phyloP scores from a whole-genome alignment of 2,888 invertebrate genomes.

The Dusona sp. region DNA sequence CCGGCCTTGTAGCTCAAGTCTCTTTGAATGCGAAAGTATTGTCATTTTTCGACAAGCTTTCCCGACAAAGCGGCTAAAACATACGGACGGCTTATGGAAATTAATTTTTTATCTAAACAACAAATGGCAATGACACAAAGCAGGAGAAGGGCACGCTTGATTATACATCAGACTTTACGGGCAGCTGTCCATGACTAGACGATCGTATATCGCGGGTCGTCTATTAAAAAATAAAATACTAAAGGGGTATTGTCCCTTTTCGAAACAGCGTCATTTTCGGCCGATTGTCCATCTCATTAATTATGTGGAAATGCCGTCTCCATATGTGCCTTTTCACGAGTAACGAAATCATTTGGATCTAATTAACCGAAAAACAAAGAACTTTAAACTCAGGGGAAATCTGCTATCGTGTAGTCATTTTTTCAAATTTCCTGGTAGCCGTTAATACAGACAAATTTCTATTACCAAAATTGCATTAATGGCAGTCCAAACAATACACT shows the following conservation, averaged over 20 bases:
- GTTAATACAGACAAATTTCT: no score
- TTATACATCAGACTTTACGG: slow-evolving; percentile 35
- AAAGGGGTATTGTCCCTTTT: no score
- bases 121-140: slow-evolving; percentile 11
- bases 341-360: background rate
- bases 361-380: background rate
- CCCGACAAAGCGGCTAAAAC: background rate
- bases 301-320: background rate
- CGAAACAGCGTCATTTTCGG: background rate
- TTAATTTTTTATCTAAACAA: slow-evolving; percentile 10
- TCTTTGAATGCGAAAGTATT: background rate
- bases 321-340: background rate
- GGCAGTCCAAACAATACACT: background rate
- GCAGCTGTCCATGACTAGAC: slow-evolving; percentile 13
- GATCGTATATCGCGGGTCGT: background rate
- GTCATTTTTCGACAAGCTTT: background rate
- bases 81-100: background rate
- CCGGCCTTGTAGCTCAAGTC: slow-evolving; percentile 11
- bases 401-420: no score
- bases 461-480: background rate
- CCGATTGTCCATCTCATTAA: background rate
- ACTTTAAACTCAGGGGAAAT: no score
- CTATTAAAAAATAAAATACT: background rate
- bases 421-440: no score
- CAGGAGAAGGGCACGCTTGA: slow-evolving; percentile 29